Conservation (phyloP, 2,888 invertebrate genomes). For the Temnothorax ravouxi region DNA sequence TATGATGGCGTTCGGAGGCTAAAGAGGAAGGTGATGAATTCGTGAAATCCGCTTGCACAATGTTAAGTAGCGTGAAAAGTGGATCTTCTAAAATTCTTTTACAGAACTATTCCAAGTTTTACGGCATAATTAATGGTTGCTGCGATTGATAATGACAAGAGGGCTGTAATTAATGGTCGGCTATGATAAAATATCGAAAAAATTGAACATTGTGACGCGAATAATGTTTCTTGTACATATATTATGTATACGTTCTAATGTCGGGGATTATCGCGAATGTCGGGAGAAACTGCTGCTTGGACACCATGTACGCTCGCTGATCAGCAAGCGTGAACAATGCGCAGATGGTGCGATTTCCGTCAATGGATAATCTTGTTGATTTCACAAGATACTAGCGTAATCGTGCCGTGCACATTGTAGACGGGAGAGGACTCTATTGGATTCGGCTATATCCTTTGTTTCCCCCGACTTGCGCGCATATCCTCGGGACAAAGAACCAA, state of each 20-base stretch:
- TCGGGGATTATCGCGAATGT: constrained; percentile 53
- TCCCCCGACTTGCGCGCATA: constrained; percentile 60
- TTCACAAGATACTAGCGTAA: constrained; percentile 69
- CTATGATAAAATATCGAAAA: neutral
- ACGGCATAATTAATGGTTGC: neutral
- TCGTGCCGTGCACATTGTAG: constrained; percentile 59
- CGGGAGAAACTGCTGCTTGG: constrained; percentile 25
- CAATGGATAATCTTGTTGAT: constrained; percentile 76
- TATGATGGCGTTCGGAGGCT: neutral
- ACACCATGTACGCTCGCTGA: constrained; percentile 8
- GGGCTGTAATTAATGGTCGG: neutral
- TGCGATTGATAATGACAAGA: neutral
- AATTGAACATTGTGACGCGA: neutral
- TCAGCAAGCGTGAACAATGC: constrained; percentile 46
- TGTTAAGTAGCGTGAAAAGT: neutral
- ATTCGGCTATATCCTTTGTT: constrained; percentile 72
- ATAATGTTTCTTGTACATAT: constrained; percentile 33
- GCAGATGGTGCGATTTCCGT: constrained; percentile 71
- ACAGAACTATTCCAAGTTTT: neutral
- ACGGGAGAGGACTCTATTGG: constrained; percentile 72
- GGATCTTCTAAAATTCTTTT: neutral
- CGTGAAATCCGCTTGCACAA: neutral
- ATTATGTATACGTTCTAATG: neutral
- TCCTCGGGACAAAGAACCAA: constrained; percentile 72
- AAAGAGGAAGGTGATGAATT: neutral